Conservation (phyloP, 2,888 invertebrate genomes). For the Chymomyza caudatula region DNA sequence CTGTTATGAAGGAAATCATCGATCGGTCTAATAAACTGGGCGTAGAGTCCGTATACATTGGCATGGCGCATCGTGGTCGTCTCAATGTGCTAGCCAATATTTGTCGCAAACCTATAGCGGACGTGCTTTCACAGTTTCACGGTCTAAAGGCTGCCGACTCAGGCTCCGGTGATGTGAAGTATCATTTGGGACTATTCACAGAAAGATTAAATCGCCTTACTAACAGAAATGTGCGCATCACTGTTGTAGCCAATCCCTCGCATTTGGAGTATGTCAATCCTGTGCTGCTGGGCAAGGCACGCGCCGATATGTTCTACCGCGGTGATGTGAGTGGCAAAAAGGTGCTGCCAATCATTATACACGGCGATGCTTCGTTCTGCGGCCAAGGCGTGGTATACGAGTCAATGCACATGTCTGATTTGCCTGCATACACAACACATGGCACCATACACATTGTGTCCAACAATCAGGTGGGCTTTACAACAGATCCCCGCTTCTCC, state of each 20-base stretch:
- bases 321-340: conserved; percentile 84
- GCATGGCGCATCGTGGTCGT: conserved; percentile 90
- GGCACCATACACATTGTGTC: conserved; percentile 82
- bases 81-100: conserved; percentile 92
- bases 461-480: conserved; percentile 91
- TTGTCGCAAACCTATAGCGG: conserved; percentile 90
- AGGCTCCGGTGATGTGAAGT: conserved; percentile 94
- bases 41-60: conserved; percentile 97
- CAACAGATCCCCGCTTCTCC: conserved; percentile 91
- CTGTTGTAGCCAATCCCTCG: conserved; percentile 94
- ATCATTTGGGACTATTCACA: conserved; percentile 91
- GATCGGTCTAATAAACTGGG: conserved; percentile 94
- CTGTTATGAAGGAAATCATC: conserved; percentile 98
- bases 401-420: conserved; percentile 80
- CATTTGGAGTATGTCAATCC: conserved; percentile 93
- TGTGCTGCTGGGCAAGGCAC: conserved; percentile 89
- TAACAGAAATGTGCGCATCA: conserved; percentile 86
- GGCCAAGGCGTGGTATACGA: conserved; percentile 84
- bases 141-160: conserved; percentile 86
- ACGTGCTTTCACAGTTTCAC: conserved; percentile 93
- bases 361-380: conserved; percentile 83
- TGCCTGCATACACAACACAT: conserved; percentile 82
- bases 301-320: conserved; percentile 89
- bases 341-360: conserved; percentile 82
- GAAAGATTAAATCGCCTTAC: conserved; percentile 87